Conservation (phyloP, 1,140 invertebrate species). For the Listronotus bonariensis region DNA sequence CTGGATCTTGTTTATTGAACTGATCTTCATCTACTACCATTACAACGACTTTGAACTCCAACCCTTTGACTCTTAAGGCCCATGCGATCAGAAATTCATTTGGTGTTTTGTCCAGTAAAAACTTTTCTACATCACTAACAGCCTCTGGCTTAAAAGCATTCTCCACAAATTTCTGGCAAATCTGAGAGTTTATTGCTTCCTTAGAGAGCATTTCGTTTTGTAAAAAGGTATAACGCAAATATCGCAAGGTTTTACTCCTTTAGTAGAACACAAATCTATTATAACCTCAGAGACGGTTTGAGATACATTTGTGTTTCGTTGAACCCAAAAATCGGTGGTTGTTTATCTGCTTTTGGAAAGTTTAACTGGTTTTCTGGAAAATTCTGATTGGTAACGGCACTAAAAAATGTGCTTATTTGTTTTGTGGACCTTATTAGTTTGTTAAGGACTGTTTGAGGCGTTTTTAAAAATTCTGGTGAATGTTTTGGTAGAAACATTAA, state of each 20-base stretch:
- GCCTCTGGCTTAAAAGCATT: constrained; percentile 50
- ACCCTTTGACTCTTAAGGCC: constrained; percentile 52
- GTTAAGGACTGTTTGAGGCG: constrained; percentile 47
- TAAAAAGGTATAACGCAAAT: constrained; percentile 53
- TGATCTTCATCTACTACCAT: constrained; percentile 53
- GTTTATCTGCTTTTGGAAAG: constrained; percentile 31
- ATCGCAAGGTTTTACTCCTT: constrained; percentile 54
- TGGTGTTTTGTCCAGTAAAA: constrained; percentile 42
- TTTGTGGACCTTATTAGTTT: constrained; percentile 53
- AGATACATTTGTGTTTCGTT: constrained; percentile 34
- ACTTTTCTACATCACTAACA: constrained; percentile 50
- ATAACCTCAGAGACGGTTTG: constrained; percentile 47
- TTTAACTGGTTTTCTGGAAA: constrained; percentile 40
- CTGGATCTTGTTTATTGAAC: constrained; percentile 50
- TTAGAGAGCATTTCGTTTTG: constrained; percentile 42
- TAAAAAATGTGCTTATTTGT: constrained; percentile 51
- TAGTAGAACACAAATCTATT: constrained; percentile 52
- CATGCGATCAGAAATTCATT: constrained; percentile 53
- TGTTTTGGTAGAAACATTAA: constrained; percentile 53
- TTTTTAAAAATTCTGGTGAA: constrained; percentile 51
- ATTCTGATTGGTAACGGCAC: constrained; percentile 49
- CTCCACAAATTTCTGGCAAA: constrained; percentile 50
- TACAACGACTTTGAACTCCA: constrained; percentile 55
- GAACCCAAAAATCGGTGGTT: constrained; percentile 54
- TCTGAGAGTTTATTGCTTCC: constrained; percentile 49